Evolutionary conservation across 2,797 vertebrate species (phyloP), one percentile per base, ranked within the genome.

Genomic region (Anas acuta): DNA sequence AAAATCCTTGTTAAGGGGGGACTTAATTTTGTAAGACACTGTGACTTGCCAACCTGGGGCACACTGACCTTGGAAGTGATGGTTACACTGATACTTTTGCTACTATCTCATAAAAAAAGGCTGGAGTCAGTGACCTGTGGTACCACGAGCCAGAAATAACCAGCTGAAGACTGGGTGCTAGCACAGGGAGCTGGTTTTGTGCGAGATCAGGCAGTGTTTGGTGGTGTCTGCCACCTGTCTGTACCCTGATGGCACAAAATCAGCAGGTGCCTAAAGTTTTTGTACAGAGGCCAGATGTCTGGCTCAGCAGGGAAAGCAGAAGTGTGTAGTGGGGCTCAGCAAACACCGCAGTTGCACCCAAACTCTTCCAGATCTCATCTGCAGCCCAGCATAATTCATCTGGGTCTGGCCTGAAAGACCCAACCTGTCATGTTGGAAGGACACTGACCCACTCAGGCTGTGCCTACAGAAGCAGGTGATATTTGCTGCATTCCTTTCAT

Each of bases 21-120:
- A 72, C 84, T 91, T 81, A 7, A 65, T 82, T 71, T 86, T 71
- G 60, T 71, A 33, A 71, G 87, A 87, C 80, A 93, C 91, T 81
- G 82, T 92, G 91, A 94, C 73, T 21, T 64, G 77, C 56, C 89
- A 89, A 53, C 87, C 51, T 28, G 64, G 41, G 87, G 94, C 92
- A 80, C 16, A 0, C 58, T 69, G 86, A 53, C 78, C 76, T 70
- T 61, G n/a, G 74, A 62, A 58, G 56, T 25, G 51, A 65, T 45
- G 45, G 39, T 35, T 22, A 58, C 2, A 2, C 39, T 73, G 71
- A 19, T 79, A 62, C 45, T 86, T 64, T 69, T 77, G 71, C 56
- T 51, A 0, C 74, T 25, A 4, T 56, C 41, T 84, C 47, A 21
- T 64, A 60, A 13, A 4, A 35, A 57, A 64, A 87, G 35, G 33